These are phyloP conservation scores for Trididemnum clinides DNA, from an alignment of 23 tunicate genomes.

Conservation along the genomic window DNA sequence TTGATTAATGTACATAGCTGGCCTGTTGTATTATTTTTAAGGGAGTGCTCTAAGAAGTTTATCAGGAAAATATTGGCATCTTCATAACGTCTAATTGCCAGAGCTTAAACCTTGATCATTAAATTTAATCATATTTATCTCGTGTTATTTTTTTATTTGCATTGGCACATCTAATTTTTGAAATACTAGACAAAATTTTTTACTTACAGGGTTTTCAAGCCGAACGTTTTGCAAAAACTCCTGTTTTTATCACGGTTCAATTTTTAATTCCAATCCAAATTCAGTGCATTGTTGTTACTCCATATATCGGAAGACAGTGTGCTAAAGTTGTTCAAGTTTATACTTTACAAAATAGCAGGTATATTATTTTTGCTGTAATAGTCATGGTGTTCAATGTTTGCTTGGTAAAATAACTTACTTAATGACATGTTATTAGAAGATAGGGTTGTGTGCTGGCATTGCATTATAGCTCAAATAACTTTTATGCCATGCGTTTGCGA, in stretches of 20 bases:
- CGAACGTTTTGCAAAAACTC: conserved; percentile 65
- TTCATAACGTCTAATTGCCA: not conserved
- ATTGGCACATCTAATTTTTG: not conserved
- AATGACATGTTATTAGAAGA: no score
- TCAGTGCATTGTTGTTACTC: conserved; percentile 33
- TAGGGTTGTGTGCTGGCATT: no score
- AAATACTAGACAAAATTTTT: not conserved
- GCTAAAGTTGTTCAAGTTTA: conserved; percentile 49
- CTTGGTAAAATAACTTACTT: no score
- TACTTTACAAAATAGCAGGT: no score
- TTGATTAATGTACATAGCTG: no score
- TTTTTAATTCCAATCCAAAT: conserved; percentile 55
- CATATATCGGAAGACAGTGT: conserved; percentile 70
- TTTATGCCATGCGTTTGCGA: no score
- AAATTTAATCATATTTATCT: no score
- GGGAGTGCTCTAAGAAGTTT: not conserved
- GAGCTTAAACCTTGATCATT: not conserved
- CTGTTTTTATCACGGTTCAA: conserved; percentile 44
- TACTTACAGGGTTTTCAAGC: conserved; percentile 63
- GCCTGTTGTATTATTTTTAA: no score
- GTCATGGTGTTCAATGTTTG: no score
- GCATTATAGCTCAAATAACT: no score
- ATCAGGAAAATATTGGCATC: not conserved
- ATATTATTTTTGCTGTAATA: no score
- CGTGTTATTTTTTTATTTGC: not conserved